Base-by-base conservation (phyloP, 2,888 invertebrate species). In the Chalcosyrphus nemorum region DNA sequence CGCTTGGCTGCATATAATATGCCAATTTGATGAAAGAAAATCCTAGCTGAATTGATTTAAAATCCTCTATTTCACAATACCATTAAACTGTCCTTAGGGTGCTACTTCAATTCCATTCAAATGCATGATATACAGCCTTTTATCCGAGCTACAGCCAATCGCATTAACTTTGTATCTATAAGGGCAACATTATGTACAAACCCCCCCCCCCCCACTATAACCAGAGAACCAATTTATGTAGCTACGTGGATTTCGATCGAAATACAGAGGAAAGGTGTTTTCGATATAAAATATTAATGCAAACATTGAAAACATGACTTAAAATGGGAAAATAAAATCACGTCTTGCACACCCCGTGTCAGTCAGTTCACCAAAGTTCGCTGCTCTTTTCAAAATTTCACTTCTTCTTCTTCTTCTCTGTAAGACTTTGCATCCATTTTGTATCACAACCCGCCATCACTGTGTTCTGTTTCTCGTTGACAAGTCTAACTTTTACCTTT, bases 401-500 rank as follows among this genome's bases (percentile, higher is more conserved):
- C n/a, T n/a, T n/a, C n/a, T n/a, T n/a, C n/a, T n/a, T n/a, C 32
- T 32, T 32, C 21, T 57, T 74, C 63, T 70, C 63, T 70, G n/a
- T n/a, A 54, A 74, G 63, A 54, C 45, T 35, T 63, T 84, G 57
- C 70, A 80, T 74, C 29, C 61, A 84, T 57, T 80, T 80, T 74
- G 17, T 50, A 61, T 52, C 52, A 15, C 15, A 68, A 11, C 38
- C 19, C 6, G 13, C n/a, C 45, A 47, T 19, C 45, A 47, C 29
- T 29, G 27, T n/a, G 21, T 29, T 13, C 50, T 4, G 24, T 57
- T 32, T 11, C 13, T 35, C 61, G 84, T 80, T 84, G 84, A 80
- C 80, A 84, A 84, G 74, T 65, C 72, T 68, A 82, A 82, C 77
- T 84, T 80, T 75, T 75, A 75, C 65, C 80, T 84, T 80, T 84